Percentiles rank a stretch among this genome's conserved stretches.
Evolutionary conservation across 2,888 invertebrate species (phyloP).

Genomic region (Cephus runcator): DNA sequence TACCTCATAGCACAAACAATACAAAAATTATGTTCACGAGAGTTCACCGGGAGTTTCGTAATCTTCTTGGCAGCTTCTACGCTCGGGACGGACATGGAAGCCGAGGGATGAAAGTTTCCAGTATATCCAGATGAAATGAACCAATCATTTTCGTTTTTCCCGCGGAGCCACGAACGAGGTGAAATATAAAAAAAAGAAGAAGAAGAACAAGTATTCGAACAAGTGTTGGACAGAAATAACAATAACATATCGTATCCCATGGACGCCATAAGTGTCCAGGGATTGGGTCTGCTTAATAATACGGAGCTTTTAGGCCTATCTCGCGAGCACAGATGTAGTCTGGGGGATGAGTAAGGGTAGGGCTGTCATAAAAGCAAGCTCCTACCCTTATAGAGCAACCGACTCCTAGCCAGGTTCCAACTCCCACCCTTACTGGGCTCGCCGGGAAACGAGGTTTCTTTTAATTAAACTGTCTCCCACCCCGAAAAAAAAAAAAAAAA

Average conservation of each 20-base stretch:
- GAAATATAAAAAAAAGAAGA: not conserved
- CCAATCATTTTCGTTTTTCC: not conserved
- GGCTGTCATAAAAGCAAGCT: constrained; percentile 42
- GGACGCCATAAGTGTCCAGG: not conserved
- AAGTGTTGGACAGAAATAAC: not conserved
- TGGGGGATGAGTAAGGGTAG: constrained; percentile 25
- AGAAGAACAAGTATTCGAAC: not conserved
- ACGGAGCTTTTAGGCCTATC: constrained; percentile 41
- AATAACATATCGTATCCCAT: not conserved
- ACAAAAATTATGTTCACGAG: constrained; percentile 62
- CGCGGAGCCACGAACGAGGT: not conserved
- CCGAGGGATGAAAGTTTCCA: not conserved
- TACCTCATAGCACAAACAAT: constrained; percentile 50
- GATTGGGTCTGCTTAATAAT: constrained; percentile 30
- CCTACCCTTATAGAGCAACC: not conserved
- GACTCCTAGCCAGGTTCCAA: not conserved
- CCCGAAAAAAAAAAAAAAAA: constrained; percentile 26
- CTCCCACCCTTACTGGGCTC: constrained; percentile 5
- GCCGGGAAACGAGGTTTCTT: constrained; percentile 56
- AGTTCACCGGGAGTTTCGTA: constrained; percentile 55
- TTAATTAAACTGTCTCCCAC: constrained; percentile 60
- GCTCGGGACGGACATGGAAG: not conserved
- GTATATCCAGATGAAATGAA: not conserved
- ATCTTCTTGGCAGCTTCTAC: constrained; percentile 47
- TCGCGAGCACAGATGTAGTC: constrained; percentile 40